Conservation (phyloP, 2,797 vertebrate species). For the Crypturellus tataupa region DNA sequence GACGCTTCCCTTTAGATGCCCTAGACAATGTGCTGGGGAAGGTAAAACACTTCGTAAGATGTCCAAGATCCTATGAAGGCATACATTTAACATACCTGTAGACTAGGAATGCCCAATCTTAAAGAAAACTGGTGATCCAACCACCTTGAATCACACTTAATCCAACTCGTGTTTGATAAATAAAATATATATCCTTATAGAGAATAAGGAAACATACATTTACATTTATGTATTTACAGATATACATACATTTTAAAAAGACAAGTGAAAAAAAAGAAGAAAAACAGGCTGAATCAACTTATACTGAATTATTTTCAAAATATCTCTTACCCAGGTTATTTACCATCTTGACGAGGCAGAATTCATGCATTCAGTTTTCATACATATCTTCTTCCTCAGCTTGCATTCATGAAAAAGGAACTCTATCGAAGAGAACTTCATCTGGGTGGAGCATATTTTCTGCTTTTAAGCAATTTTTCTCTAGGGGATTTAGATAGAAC, state of each 20-base stretch:
- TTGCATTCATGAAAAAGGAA: not conserved
- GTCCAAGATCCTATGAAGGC: not conserved
- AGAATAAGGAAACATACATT: not conserved
- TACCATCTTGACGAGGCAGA: not conserved
- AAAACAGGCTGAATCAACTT: not conserved
- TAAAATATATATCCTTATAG: not conserved
- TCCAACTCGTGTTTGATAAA: not conserved
- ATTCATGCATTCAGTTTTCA: not conserved
- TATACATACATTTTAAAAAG: not conserved
- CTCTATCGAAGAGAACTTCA: not conserved
- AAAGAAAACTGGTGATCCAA: not conserved
- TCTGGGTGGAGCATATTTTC: not conserved
- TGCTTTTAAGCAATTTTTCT: not conserved
- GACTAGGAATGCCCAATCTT: not conserved
- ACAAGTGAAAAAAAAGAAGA: not conserved
- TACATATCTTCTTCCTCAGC: not conserved
- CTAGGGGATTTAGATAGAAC: not conserved
- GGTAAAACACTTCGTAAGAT: not conserved
- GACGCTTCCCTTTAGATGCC: not conserved
- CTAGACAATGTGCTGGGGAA: not conserved
- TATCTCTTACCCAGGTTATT: accelerated
- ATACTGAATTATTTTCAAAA: not conserved
- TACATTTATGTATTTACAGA: not conserved
- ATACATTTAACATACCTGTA: not conserved
- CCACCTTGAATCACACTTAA: not conserved